A percentile compares a stretch with the other conserved stretches of the same genome.
Conservation (phyloP, 2,797 vertebrate species). For the Phoxinus dragarum region DNA sequence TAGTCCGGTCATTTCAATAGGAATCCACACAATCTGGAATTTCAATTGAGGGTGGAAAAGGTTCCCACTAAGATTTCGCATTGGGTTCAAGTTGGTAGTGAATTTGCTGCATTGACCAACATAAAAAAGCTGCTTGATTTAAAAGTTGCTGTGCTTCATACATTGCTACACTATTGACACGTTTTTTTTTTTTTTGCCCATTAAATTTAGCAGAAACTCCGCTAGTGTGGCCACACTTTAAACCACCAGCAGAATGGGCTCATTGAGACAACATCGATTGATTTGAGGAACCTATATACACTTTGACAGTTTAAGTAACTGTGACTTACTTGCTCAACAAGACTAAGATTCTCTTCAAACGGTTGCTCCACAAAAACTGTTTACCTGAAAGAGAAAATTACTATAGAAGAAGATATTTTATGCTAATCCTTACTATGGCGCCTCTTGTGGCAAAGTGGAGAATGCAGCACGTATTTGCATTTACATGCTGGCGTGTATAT, state of each 20-base stretch:
- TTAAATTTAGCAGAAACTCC: neutral
- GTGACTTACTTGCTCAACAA: neutral
- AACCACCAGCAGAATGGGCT: neutral
- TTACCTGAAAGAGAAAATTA: neutral
- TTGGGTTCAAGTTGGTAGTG: neutral
- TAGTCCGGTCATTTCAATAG: neutral
- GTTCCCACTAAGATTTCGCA: neutral
- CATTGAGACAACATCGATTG: neutral
- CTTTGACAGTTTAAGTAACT: neutral
- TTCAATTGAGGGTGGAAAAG: neutral
- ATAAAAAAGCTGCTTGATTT: neutral
- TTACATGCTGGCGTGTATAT: neutral
- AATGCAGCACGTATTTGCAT: neutral
- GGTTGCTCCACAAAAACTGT: neutral
- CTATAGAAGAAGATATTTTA: neutral
- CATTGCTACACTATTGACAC: neutral
- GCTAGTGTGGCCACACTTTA: neutral
- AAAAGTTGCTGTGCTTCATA: neutral
- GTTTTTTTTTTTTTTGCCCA: neutral
- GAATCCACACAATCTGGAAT: neutral
- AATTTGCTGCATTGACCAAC: neutral
- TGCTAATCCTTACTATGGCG: neutral
- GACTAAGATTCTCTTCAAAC: neutral
- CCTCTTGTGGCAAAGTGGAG: neutral
- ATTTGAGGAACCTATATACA: neutral